These are phyloP conservation scores for Lucifuga dentata DNA, from an alignment of 2,113 vertebrate genomes.

Conservation along the genomic window DNA sequence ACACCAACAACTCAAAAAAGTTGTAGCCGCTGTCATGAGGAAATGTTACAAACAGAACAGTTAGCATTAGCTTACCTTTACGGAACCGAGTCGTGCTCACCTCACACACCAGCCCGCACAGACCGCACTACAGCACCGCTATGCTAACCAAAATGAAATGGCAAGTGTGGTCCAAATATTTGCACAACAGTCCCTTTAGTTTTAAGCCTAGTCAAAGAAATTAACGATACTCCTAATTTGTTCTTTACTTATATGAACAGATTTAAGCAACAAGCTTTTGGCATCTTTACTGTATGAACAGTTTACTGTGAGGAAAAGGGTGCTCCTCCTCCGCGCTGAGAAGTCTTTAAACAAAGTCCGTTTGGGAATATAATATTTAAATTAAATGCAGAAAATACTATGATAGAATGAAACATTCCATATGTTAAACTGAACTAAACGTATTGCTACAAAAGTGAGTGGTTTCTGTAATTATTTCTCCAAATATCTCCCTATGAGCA, in stretches of 20 bases:
- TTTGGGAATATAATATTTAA: background rate
- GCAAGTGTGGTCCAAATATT: constrained; percentile 41
- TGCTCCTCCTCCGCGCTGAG: too few relatives aligned
- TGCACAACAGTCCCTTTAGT: background rate
- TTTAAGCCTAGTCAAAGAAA: background rate
- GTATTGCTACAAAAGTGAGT: too few relatives aligned
- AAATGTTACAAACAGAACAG: too few relatives aligned
- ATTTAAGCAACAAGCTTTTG: constrained; percentile 85
- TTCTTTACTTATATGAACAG: constrained; percentile 72
- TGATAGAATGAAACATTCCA: accelerated
- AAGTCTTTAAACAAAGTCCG: too few relatives aligned
- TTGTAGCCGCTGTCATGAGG: too few relatives aligned
- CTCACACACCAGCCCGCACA: constrained; percentile 63
- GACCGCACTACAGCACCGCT: constrained; percentile 49
- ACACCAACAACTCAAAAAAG: too few relatives aligned
- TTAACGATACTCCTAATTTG: constrained; percentile 31
- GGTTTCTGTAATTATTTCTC: background rate
- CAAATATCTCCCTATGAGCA: background rate
- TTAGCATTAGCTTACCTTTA: too few relatives aligned
- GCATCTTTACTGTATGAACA: constrained; percentile 80
- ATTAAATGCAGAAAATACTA: accelerated
- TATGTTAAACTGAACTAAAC: background rate
- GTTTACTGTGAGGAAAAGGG: background rate
- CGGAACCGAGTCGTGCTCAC: too few relatives aligned
- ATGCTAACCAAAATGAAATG: constrained; percentile 63